Evolutionary conservation across 1,140 invertebrate species (phyloP), one percentile per base, ranked within the genome.

Genomic region (Leptinotarsa lineolata): DNA sequence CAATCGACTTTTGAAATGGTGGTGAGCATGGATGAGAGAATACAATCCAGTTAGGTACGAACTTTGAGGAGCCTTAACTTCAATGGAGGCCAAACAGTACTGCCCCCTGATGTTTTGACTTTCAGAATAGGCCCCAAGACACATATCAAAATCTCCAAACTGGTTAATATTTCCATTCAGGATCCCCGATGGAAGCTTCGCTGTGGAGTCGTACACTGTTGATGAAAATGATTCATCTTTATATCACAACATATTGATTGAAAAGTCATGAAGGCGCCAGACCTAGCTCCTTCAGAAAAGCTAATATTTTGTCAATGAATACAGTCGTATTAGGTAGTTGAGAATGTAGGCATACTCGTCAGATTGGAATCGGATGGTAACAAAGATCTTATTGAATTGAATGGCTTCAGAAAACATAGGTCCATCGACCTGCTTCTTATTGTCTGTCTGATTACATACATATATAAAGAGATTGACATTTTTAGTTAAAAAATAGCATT

Each of bases 91-190:
- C 15, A 91, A 81, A 79, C 90, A 91, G 79, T 91, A 91, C 77
- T 90, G 86, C 16, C 89, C 89, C 1, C 78, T 72, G 45, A 86
- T 79, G 4, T 72, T 39, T 16, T 83, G 73, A 0, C 89, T 76
- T 30, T 79, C 72, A 0, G 85, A 82, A 3, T 81, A 83, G 11
- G 85, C 84, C 65, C 79, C 82, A n/a, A 90, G 78, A 76, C 90
- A 90, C 76, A 89, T 85, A 82, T 90, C 89, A 74, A 88, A 90
- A 78, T 91, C 90, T 4, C 90, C 89, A 24, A 88, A 87, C 77
- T 90, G 89, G 77, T 90, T 90, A 0, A 87, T 84, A 77, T 91
- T 91, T 2, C 90, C 90, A 74, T 85, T 89, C 4, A 91, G 79
- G 44, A 90, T 83, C 16, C 89, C 89, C 0, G 89, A 87, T 1